These are phyloP conservation scores for Heliconius ethilla DNA, from an alignment of 2,888 invertebrate genomes.

Conservation along the genomic window DNA sequence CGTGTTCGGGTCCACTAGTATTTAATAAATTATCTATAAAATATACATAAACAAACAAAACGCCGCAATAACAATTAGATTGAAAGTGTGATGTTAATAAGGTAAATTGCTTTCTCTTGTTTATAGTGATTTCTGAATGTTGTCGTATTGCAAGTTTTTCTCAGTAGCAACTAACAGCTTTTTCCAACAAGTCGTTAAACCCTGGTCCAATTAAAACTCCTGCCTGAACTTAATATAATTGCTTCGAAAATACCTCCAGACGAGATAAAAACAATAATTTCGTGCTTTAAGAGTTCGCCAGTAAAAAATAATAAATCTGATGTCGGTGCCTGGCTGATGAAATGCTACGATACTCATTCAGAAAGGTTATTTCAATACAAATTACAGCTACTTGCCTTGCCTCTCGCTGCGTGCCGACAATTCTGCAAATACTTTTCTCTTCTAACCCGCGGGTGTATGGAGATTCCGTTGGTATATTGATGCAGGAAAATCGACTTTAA, in stretches of 20 bases:
- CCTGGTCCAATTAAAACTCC: constrained; percentile 76
- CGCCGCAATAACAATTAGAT: constrained; percentile 21
- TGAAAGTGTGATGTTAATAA: constrained; percentile 27
- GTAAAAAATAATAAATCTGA: constrained; percentile 80
- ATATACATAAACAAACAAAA: neutral
- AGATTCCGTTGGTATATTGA: constrained; percentile 28
- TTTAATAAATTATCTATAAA: constrained; percentile 2
- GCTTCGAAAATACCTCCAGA: constrained; percentile 77
- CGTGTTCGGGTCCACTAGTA: too few species aligned
- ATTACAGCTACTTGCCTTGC: constrained; percentile 79
- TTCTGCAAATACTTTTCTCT: constrained; percentile 79
- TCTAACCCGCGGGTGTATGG: constrained; percentile 56
- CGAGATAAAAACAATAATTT: constrained; percentile 81
- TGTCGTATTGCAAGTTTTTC: constrained; percentile 39
- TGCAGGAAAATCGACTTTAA: constrained; percentile 27
- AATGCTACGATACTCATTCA: constrained; percentile 78
- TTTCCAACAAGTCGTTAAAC: constrained; percentile 71
- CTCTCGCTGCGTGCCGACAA: constrained; percentile 75
- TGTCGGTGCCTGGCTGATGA: constrained; percentile 68
- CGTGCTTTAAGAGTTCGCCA: constrained; percentile 72
- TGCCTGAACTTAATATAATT: constrained; percentile 77
- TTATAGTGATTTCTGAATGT: constrained; percentile 29
- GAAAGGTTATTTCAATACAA: constrained; percentile 80
- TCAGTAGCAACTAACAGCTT: constrained; percentile 58
- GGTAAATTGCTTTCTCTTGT: constrained; percentile 27